phyloP scores from a whole-genome alignment of 1,140 invertebrate species.

The Ceratitis capitata region DNA sequence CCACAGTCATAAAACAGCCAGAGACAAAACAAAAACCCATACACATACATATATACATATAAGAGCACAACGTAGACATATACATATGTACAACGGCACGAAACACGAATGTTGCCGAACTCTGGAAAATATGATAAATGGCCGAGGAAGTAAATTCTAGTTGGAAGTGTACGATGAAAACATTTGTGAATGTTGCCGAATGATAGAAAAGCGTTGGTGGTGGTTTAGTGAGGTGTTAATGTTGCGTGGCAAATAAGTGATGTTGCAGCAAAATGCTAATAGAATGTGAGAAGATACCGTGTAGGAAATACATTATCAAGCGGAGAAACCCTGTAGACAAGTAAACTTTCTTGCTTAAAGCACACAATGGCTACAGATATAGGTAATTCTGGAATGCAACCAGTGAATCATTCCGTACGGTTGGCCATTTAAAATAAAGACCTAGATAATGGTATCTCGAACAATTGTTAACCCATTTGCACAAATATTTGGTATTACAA shows the following conservation, averaged over 20 bases:
- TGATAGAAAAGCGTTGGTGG: slow-evolving; percentile 12
- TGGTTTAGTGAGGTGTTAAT: slow-evolving; percentile 21
- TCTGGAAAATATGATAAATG: slow-evolving; percentile 42
- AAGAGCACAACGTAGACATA: no score
- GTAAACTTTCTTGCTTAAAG: no score
- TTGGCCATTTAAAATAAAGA: no score
- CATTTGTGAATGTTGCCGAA: neutral
- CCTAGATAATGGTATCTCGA: no score
- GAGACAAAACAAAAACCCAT: neutral
- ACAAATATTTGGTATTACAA: no score
- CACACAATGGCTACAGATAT: no score
- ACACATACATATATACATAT: slow-evolving; percentile 1
- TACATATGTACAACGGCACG: neutral
- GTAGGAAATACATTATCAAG: no score
- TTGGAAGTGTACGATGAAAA: slow-evolving; percentile 34
- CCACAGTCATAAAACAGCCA: slow-evolving; percentile 17
- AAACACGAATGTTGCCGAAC: slow-evolving; percentile 23
- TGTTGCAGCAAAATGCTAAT: neutral
- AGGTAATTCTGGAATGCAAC: no score
- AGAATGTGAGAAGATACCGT: neutral
- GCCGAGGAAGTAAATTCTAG: slow-evolving; percentile 38
- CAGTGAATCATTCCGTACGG: no score
- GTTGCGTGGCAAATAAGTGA: neutral
- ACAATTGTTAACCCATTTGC: no score
- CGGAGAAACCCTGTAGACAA: no score